phyloP scores from a whole-genome alignment of 2,113 vertebrate genomes.

The Oryctolagus cuniculus region mOryCun1.1 NC_091453.1:95154001-95154500 shows the following conservation, averaged over 20 bases:
- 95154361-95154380: conserved; percentile 10
- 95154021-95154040: too few relatives aligned
- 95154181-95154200: too few relatives aligned
- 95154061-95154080: too few relatives aligned
- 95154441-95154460: neutral
- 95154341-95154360: conserved; percentile 28
- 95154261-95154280: conserved; percentile 48
- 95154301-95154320: conserved; percentile 16
- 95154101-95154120: too few relatives aligned
- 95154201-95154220: too few relatives aligned
- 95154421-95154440: neutral
- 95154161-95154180: too few relatives aligned
- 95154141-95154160: too few relatives aligned
- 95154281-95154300: neutral
- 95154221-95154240: too few relatives aligned
- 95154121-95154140: too few relatives aligned
- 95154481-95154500: conserved; percentile 30
- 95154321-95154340: neutral
- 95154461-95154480: conserved; percentile 1
- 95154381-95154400: neutral
- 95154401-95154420: conserved; percentile 51
- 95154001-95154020: too few relatives aligned
- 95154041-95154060: too few relatives aligned
- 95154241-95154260: neutral
- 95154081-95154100: too few relatives aligned